phyloP scores from a whole-genome alignment of 2,797 vertebrate species.

The Martes flavigula region DNA sequence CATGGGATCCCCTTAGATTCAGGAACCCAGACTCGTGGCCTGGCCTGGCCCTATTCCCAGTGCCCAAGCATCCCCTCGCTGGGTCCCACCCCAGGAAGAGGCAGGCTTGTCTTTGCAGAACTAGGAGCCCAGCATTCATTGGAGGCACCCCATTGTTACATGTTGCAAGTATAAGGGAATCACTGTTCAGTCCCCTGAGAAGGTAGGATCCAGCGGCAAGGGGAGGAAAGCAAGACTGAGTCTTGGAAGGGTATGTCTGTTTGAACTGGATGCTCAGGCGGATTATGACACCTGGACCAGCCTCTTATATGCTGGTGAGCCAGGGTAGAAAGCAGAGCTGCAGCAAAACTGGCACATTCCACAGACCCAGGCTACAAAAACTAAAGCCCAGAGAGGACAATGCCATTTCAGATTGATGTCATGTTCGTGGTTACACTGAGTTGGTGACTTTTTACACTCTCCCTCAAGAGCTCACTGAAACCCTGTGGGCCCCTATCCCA shows the following conservation, averaged over 20 bases:
- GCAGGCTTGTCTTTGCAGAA: constrained; percentile 3
- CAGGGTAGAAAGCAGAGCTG: not conserved
- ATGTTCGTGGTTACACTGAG: not conserved
- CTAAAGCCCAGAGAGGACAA: not conserved
- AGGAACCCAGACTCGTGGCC: constrained; percentile 1
- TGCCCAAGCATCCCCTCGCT: not conserved
- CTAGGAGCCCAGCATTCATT: not conserved
- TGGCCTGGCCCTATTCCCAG: not conserved
- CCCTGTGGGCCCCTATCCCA: not conserved
- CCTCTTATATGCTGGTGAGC: not conserved
- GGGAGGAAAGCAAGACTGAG: not conserved
- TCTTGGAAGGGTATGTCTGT: not conserved
- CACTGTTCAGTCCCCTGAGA: not conserved
- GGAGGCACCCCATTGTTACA: not conserved
- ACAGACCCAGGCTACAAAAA: not conserved
- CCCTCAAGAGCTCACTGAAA: not conserved
- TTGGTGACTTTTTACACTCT: not conserved
- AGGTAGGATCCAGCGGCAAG: not conserved
- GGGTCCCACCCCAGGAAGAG: not conserved
- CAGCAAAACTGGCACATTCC: not conserved
- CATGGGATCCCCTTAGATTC: not conserved
- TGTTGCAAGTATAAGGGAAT: not conserved
- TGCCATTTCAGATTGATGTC: not conserved
- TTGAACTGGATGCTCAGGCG: not conserved
- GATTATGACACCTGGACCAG: not conserved